These are phyloP conservation scores for Jordanella pulchra DNA, from an alignment of 2,797 vertebrate genomes.

Conservation along the genomic window DNA sequence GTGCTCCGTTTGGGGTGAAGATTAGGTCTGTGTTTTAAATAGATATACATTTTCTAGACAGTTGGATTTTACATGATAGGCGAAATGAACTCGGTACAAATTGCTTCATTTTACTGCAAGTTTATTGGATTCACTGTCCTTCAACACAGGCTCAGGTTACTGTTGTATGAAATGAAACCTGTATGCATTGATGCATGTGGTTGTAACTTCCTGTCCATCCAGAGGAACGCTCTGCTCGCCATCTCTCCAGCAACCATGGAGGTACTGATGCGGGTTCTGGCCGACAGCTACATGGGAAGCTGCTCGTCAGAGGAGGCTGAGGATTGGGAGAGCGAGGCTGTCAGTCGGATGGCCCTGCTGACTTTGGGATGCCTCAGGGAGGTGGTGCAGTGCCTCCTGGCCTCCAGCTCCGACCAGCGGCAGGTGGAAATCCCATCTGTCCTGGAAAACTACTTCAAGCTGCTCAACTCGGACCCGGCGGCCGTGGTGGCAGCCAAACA, in stretches of 20 bases:
- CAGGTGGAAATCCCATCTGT: constrained; percentile 94
- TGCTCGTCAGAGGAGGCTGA: constrained; percentile 73
- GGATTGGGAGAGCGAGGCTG: constrained; percentile 88
- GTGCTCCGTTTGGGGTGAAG: neutral
- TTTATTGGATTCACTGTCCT: neutral
- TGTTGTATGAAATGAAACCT: neutral
- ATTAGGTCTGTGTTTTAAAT: neutral
- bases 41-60: neutral
- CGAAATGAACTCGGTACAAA: neutral
- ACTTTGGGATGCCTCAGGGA: constrained; percentile 93
- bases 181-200: neutral
- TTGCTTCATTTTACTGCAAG: neutral
- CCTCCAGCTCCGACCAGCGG: constrained; percentile 94
- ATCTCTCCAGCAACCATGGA: constrained; percentile 98
- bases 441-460: constrained; percentile 96
- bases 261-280: constrained; percentile 91
- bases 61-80: neutral
- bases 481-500: constrained; percentile 72
- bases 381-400: constrained; percentile 93
- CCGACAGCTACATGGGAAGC: constrained; percentile 86
- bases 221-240: constrained; percentile 94
- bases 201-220: constrained; percentile 7
- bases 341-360: constrained; percentile 88
- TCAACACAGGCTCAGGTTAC: too few relatives aligned
- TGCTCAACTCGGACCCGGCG: constrained; percentile 93